Conservation (phyloP, 2,888 invertebrate species). For the Amphimallon solstitiale region DNA sequence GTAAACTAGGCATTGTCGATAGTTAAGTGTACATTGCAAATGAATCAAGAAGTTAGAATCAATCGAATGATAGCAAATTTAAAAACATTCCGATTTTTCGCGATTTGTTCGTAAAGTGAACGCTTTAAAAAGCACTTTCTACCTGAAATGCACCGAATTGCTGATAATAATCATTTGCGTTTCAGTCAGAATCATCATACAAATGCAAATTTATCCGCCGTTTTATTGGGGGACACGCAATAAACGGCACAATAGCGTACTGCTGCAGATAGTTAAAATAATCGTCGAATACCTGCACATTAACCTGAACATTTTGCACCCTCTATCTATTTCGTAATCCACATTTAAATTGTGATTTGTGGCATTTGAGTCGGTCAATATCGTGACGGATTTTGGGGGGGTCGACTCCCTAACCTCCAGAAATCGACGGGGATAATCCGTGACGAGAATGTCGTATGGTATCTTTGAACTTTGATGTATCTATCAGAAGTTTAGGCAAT, state of each 20-base stretch:
- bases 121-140: not conserved
- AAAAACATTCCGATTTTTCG: no score
- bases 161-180: conserved; percentile 14
- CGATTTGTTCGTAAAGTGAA: not conserved
- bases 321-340: conserved; percentile 34
- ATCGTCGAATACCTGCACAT: conserved; percentile 26
- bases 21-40: no score
- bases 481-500: conserved; percentile 53
- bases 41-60: no score
- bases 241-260: conserved; percentile 26
- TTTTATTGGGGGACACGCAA: conserved; percentile 30
- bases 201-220: conserved; percentile 31
- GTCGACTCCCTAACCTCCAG: no score
- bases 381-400: conserved; percentile 43
- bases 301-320: conserved; percentile 20
- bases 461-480: conserved; percentile 51
- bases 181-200: not conserved
- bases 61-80: no score
- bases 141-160: not conserved
- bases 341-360: conserved; percentile 57
- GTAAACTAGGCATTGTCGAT: no score
- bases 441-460: conserved; percentile 29
- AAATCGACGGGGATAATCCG: conserved; percentile 32
- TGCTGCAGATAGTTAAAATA: conserved; percentile 33
- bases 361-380: conserved; percentile 54